Evolutionary conservation across 2,797 vertebrate species (phyloP), one percentile per base, ranked within the genome.

Genomic region (Ciconia nigra): DNA sequence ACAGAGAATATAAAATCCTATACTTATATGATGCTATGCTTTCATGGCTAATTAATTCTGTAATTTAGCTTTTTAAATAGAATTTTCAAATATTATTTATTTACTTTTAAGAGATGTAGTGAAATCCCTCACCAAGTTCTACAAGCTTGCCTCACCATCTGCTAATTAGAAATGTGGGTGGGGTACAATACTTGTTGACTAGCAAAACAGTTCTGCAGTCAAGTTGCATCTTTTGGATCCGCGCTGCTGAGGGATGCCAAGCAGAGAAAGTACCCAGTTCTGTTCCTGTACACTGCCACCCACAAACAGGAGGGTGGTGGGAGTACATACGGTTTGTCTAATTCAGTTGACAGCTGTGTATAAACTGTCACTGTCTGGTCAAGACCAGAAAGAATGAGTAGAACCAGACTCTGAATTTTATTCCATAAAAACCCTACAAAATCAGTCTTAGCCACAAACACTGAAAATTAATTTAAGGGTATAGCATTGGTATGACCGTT

Each of bases 321-420:
- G 80, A 94, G 77, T 76, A 79, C 83, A 89, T 92, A 89, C 3
- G 22, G 77, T 96, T 92, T 91, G 69, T 59, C 77, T 82, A 94
- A 91, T 72, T 76, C 88, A 91, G 72, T 42, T 84, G 83, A 93
- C 80, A 96, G 55, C 39, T 79, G 46, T 93, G 42, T 78, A 90
- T 79, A 94, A 94, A 96, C 90, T 94, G 58, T 89, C 90, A 90
- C 58, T 72, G 72, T 51, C 88, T 87, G 88, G 93, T 95, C 93
- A 94, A 87, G 85, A 78, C 46, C 86, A 94, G 80, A 95, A 94
- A 87, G 46, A 84, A 82, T 37, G 33, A 47, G 19, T 72, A 73
- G 46, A 92, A 93, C 33, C 25, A 89, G 55, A 33, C 44, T 69
- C 71, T 65, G 59, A 72, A 47, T 76, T 87, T 72, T 67, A 58